Conservation (phyloP, 2,888 invertebrate genomes). For the Slavum lentiscoides region DNA sequence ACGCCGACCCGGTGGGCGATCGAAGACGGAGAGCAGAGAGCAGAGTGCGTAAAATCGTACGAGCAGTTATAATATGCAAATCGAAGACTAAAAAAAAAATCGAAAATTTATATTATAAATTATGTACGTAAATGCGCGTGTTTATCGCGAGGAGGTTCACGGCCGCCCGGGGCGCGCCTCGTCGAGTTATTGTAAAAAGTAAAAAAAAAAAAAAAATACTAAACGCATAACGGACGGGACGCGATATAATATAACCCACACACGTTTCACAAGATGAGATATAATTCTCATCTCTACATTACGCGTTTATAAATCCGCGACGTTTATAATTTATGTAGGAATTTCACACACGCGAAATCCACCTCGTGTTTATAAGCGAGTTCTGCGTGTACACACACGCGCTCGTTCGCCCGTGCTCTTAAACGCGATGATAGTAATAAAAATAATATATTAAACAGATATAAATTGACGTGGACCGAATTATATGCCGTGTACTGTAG, state of each 20-base stretch:
- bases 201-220: background rate
- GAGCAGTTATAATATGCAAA: background rate
- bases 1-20: background rate
- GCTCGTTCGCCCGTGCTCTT: too few relatives aligned
- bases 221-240: background rate
- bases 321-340: constrained; percentile 10
- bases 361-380: too few relatives aligned
- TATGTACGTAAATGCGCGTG: too few relatives aligned
- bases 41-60: too few relatives aligned
- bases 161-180: constrained; percentile 18
- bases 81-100: background rate
- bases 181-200: constrained; percentile 1
- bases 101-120: background rate
- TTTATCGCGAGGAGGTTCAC: constrained; percentile 13
- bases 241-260: background rate
- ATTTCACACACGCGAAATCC: constrained; percentile 14
- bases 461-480: too few relatives aligned
- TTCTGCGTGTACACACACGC: too few relatives aligned
- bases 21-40: too few relatives aligned
- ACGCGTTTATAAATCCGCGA: too few relatives aligned
- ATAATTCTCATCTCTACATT: too few relatives aligned
- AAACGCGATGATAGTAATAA: too few relatives aligned
- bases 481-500: too few relatives aligned
- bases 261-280: background rate
- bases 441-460: too few relatives aligned